Percentiles rank a stretch among this genome's conserved stretches.
These are phyloP conservation scores for Camponotus fellah DNA, from an alignment of 2,888 invertebrate species.

Conservation along the genomic window DNA sequence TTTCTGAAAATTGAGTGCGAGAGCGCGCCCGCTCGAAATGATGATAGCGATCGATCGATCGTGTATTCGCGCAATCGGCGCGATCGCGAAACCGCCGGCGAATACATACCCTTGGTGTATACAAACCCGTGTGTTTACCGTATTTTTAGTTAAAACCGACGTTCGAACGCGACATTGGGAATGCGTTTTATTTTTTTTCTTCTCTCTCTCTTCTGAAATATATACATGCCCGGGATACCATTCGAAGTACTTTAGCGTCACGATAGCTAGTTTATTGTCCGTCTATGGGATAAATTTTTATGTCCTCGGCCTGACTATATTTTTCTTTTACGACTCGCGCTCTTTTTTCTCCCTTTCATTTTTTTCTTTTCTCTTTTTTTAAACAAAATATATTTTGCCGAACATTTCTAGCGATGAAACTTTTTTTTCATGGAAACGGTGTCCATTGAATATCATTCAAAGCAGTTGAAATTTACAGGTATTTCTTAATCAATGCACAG, in stretches of 20 bases:
- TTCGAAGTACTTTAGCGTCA: constrained; percentile 42
- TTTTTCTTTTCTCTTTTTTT: neutral
- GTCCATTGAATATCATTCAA: neutral
- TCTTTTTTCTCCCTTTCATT: no score
- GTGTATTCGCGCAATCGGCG: constrained; percentile 25
- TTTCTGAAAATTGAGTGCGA: constrained; percentile 30
- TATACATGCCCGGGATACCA: constrained; percentile 16
- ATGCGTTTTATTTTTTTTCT: neutral
- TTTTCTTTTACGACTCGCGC: constrained; percentile 33
- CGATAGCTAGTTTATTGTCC: constrained; percentile 37
- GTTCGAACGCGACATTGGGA: constrained; percentile 17
- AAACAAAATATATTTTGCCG: neutral
- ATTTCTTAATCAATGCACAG: no score
- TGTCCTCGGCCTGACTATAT: neutral
- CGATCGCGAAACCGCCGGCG: neutral
- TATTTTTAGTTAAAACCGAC: constrained; percentile 48
- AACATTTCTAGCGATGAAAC: neutral
- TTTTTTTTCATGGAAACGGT: neutral
- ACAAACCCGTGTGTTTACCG: constrained; percentile 36
- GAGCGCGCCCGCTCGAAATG: constrained; percentile 9
- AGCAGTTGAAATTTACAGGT: neutral
- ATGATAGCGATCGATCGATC: constrained; percentile 27
- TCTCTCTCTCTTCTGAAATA: constrained; percentile 25
- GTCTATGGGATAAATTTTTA: constrained; percentile 36
- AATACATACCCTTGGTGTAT: neutral